Evolutionary conservation across 2,797 vertebrate species (phyloP).

Genomic region (Diplodus puntazzo): DNA sequence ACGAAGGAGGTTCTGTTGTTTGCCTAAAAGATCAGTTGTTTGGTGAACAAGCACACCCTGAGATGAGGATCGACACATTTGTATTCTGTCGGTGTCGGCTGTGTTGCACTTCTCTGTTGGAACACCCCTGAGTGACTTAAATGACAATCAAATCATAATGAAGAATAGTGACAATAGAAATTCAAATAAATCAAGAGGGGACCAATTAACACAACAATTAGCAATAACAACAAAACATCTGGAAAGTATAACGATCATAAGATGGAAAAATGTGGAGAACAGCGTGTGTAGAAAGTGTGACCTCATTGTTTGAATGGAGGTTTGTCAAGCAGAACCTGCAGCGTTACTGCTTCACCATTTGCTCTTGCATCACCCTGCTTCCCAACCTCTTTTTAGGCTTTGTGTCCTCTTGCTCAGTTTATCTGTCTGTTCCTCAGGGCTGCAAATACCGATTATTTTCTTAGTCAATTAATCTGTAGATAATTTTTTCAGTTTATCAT

Average conservation of each 20-base stretch:
- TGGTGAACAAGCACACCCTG: constrained; percentile 36
- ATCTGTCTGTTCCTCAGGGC: background rate
- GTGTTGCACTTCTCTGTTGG: background rate
- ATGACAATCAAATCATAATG: background rate
- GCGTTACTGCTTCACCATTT: constrained; percentile 53
- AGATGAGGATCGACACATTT: constrained; percentile 15
- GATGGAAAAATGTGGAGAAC: background rate
- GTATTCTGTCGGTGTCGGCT: constrained; percentile 9
- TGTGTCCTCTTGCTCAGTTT: constrained; percentile 6
- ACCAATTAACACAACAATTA: background rate
- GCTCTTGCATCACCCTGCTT: constrained; percentile 72
- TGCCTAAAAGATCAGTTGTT: constrained; percentile 37
- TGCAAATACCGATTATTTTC: too few species aligned
- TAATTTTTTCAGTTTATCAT: too few species aligned
- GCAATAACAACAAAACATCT: background rate
- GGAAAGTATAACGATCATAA: background rate
- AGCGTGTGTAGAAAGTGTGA: constrained; percentile 19
- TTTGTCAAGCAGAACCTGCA: constrained; percentile 57
- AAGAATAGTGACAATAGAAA: background rate
- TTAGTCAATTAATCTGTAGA: too few species aligned
- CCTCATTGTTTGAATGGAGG: constrained; percentile 48
- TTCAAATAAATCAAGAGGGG: background rate
- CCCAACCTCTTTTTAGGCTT: constrained; percentile 10
- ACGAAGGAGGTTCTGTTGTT: constrained; percentile 30
- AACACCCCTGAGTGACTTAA: background rate